Base-by-base conservation (phyloP, 1,140 invertebrate species). In the Protaetia brevitarsis region DNA sequence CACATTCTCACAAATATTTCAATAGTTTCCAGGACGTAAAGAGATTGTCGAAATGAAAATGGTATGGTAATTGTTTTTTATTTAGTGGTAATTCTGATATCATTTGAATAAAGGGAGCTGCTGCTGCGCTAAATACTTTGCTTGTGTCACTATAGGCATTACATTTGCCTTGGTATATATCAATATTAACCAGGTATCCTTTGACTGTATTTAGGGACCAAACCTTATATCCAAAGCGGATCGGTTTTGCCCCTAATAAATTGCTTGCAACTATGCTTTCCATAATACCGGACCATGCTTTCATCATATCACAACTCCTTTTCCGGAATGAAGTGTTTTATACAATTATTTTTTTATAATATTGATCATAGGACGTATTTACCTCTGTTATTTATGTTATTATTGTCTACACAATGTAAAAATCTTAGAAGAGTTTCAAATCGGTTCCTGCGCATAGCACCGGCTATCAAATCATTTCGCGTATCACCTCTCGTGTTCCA, bases 381-480 rank as follows among this genome's bases (percentile, higher is more conserved):
- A 41, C 69, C 62, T 6, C n/a, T 51, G 16, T 26, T 4, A 36
- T 71, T 29, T 13, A 41, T 27, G 21, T 69, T 63, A 26, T 57
- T 71, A 64, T 66, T 74, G 66, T 41, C 67, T 30, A 63, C 68
- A 63, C 66, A 72, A 71, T 78, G 73, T 60, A 76, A 41, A 65
- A 70, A 72, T 68, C 67, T 1, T 34, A 68, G 66, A 72, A 69
- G 69, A 76, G 76, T 63, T 75, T 68, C 16, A 66, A 30, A 72
- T 74, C 31, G 31, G 13, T 34, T n/a, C 1, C 31, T 8, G 2
- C 31, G 31, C 31, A 34, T 34, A 2, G 31, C 8, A 2, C 13
- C 13, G 4, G 8, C 8, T 5, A 34, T n/a, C 2, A 34, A n/a
- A 2, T 34, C 31, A 34, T 34, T 34, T 34, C 31, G 1, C 31